Evolutionary conservation across 2,113 vertebrate species (phyloP), one percentile per base, ranked within the genome.

Genomic region (Xyliphius kryptos): DNA sequence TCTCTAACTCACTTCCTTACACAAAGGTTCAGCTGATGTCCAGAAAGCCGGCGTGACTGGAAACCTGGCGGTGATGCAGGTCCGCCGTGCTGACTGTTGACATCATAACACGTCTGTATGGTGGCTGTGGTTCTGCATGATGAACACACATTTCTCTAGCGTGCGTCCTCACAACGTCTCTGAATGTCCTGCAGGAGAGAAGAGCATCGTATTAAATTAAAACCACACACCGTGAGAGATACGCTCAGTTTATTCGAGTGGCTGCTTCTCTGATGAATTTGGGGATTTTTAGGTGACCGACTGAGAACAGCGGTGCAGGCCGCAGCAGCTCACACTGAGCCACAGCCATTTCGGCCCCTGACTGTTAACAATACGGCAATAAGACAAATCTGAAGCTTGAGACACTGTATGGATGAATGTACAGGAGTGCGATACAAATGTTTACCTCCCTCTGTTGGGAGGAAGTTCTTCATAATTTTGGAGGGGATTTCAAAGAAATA

Each of bases 201-300:
- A n/a, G n/a, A n/a, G n/a, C n/a, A n/a, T n/a, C n/a, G n/a, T 67
- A 72, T 75, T 67, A 70, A 72, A 72, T 63, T 75, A 51, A 67
- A 73, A 73, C 68, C 56, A 63, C 63, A 63, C 56, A 13, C 40
- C 22, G 43, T 47, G 56, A 43, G 41, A 51, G 55, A 19, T 71
- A 56, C 63, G 38, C 22, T 10, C 20, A 43, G 13, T 54, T 71
- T 68, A 68, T 26, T 61, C 53, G 53, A 58, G 46, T 66, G 65
- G 59, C 66, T 63, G 65, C 64, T 63, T 63, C 16, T 62, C 71
- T 74, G 63, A 70, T 66, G 60, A 50, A 70, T 74, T 70, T 64
- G 48, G 64, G 50, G 53, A 43, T 46, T 68, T 52, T 70, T 64
- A 63, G 63, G 37, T 17, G 49, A 37, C 53, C 48, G 21, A 48